These are phyloP conservation scores for Urocyon cinereoargenteus DNA, from an alignment of 2,797 vertebrate genomes.

Conservation along the genomic window DNA sequence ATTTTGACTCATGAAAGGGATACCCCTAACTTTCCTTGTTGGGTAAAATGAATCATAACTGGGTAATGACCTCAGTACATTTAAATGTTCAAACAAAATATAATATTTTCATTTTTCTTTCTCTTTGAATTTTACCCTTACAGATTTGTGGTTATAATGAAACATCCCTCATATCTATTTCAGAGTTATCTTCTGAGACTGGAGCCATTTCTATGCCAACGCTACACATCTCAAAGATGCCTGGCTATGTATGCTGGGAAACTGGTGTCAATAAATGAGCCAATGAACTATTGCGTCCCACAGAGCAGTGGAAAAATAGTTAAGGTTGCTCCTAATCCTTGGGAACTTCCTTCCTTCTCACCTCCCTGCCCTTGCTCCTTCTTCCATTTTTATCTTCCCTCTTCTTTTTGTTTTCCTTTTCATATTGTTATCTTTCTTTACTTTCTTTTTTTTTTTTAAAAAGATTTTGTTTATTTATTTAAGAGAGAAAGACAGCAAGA, in stretches of 20 bases:
- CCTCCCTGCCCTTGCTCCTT: not conserved
- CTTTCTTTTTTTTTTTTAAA: not conserved
- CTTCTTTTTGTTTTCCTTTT: not conserved
- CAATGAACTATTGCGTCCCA: not conserved
- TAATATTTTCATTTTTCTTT: conserved; percentile 83
- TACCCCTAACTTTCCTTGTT: conserved; percentile 81
- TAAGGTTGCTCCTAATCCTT: not conserved
- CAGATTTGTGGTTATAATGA: conserved; percentile 79
- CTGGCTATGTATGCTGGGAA: not conserved
- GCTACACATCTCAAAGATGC: conserved; percentile 67
- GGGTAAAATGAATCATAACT: conserved; percentile 88
- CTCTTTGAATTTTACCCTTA: conserved; percentile 82
- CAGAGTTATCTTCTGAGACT: conserved; percentile 67
- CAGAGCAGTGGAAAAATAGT: not conserved
- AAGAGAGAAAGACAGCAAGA: too few species aligned
- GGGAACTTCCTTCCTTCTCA: not conserved
- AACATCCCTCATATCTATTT: conserved; percentile 80
- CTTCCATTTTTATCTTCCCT: not conserved
- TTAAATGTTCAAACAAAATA: conserved; percentile 80
- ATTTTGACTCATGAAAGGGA: conserved; percentile 85
- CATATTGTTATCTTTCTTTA: not conserved
- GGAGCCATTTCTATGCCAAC: conserved; percentile 51
- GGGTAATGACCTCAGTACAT: conserved; percentile 74
- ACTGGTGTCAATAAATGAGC: not conserved
- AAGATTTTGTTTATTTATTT: too few species aligned